Base-by-base conservation (phyloP, 2,888 invertebrate genomes). In the Copidosoma aretas region DNA sequence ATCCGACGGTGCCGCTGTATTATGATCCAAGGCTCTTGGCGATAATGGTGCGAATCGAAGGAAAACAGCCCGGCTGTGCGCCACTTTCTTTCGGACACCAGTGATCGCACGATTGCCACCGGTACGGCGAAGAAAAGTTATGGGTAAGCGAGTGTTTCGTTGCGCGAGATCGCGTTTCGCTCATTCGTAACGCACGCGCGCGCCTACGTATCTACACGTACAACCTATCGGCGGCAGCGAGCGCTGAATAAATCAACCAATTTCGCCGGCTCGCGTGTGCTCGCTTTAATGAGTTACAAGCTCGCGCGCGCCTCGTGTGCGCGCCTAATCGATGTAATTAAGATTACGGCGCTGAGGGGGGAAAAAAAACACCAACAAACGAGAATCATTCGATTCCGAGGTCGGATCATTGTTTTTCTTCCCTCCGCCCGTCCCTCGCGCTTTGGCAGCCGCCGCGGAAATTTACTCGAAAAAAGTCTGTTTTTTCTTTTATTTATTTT, bases 271-370 rank as follows among this genome's bases (percentile, higher is more conserved):
- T 17, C 43, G 4, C 43, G 43, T n/a, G n/a, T n/a, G n/a, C n/a
- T 17, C 43, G 43, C n/a, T 46, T 58, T 58, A 59, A 59, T 46
- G 61, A 67, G 51, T 58, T 52, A 58, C 43, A 62, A 67, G 60
- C 43, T 17, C 15, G 12, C 12, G 43, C 4, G 43, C 43, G 43
- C 8, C 15, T 46, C 3, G 52, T 8, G 17, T 15, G n/a, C 53
- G 53, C 63, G 59, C 63, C 51, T 68, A 63, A 67, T 62, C 62
- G 46, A 57, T 19, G 54, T 59, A 49, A 60, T 68, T 68, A 68
- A 64, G 63, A 68, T 68, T 68, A 63, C 43, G 19, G 21, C 43
- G 52, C 52, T 39, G 56, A 67, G 56, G 57, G 59, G 54, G 43
- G n/a, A 15, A 46, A 15, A 46, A 46, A 46, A 8, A 46, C 1